phyloP scores from a whole-genome alignment of 2,797 vertebrate species.

The Anabacerthia variegaticeps region DNA sequence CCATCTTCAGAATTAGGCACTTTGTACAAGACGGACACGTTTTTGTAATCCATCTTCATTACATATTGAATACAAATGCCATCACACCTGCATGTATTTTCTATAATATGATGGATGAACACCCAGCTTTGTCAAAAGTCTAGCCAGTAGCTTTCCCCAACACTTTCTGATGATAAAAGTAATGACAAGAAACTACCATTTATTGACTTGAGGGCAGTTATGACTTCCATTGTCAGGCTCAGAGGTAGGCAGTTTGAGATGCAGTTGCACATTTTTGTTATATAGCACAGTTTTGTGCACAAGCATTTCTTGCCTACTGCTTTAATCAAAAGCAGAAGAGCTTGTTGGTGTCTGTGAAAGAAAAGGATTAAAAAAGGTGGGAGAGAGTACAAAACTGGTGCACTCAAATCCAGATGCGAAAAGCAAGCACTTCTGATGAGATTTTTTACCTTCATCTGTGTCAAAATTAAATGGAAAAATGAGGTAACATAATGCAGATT shows the following conservation, averaged over 20 bases:
- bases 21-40: neutral
- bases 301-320: neutral
- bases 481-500: neutral
- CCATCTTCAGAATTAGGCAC: neutral
- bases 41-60: neutral
- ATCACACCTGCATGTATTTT: neutral
- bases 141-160: neutral
- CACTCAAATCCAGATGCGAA: neutral
- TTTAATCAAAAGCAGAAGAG: neutral
- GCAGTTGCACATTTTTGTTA: neutral
- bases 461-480: neutral
- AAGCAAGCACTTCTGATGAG: neutral
- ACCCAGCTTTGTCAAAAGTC: neutral
- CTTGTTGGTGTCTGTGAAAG: neutral
- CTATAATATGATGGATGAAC: neutral
- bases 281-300: neutral
- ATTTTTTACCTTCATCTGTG: neutral
- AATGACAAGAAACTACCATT: neutral
- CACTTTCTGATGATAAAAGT: neutral
- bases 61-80: neutral
- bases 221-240: neutral
- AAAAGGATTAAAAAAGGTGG: neutral
- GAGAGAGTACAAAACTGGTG: neutral
- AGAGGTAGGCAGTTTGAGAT: neutral
- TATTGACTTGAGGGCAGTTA: neutral